Evolutionary conservation across 1,140 invertebrate genomes (phyloP), one percentile per base, ranked within the genome.

Genomic region (Bilobella aurantiaca): DNA sequence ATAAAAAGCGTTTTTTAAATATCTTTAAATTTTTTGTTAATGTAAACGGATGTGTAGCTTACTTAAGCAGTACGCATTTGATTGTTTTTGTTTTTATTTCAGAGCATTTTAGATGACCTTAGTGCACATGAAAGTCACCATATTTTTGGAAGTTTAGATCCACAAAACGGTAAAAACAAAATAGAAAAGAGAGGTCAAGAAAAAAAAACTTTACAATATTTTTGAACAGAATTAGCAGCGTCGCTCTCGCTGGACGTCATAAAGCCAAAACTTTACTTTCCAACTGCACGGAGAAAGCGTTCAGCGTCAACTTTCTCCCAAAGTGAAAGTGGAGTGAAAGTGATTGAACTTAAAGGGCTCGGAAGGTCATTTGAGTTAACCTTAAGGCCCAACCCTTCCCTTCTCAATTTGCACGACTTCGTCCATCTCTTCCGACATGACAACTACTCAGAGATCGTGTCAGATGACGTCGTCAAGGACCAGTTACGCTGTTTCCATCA

Each of bases 231-330:
- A n/a, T n/a, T n/a, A n/a, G n/a, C n/a, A n/a, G n/a, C n/a, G n/a
- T n/a, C n/a, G n/a, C n/a, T n/a, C n/a, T n/a, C 65, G 57, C 62
- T 69, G 56, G 68, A 69, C 58, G 62, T 69, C 27, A 67, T 66
- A 12, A 66, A 58, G 23, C 64, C 68, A 46, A 30, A 64, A 69
- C 21, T 67, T 63, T 47, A 47, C 47, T 53, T 61, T 63, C 53
- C 61, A 58, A 30, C 21, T 34, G 34, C 58, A 23, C 25, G 62
- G 21, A 68, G 63, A 64, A 62, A 60, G 31, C 62, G 46, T 14
- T 3, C 53, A 46, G 21, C 30, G 34, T 37, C 31, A 8, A 29
- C 32, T 3, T 29, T n/a, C 2, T 18, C 28, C 28, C 18, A 58
- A 1, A 58, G 49, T 12, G 58, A 61, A 46, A 47, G 30, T 21